Conservation (phyloP, 2,797 vertebrate genomes). For the Tragopan temminckii region DNA sequence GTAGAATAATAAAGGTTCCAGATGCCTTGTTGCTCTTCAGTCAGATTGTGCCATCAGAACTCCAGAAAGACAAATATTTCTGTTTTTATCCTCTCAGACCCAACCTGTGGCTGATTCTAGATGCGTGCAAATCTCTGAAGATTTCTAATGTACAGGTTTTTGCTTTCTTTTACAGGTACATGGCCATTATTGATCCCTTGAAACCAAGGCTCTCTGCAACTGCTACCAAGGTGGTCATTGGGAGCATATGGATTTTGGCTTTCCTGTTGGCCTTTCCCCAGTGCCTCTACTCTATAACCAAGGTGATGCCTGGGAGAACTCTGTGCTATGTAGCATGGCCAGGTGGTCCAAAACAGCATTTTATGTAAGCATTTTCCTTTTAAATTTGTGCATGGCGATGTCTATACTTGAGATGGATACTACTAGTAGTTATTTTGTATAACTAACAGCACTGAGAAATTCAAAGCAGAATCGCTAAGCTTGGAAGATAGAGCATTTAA, state of each 20-base stretch:
- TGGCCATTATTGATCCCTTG: conserved; percentile 97
- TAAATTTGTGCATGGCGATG: neutral
- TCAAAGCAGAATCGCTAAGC: neutral
- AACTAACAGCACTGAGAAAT: neutral
- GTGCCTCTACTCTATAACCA: conserved; percentile 93
- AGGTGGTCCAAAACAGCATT: conserved; percentile 85
- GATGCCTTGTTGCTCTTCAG: neutral
- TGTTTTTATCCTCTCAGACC: neutral
- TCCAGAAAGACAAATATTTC: neutral
- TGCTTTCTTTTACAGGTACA: conserved; percentile 86
- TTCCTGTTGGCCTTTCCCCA: conserved; percentile 94
- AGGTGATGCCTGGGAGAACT: conserved; percentile 86
- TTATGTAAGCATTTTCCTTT: conserved; percentile 88
- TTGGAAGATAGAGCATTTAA: neutral
- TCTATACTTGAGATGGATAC: neutral
- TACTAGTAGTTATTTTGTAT: neutral
- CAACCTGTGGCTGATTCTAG: neutral
- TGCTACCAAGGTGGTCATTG: conserved; percentile 92
- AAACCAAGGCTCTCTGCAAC: conserved; percentile 95
- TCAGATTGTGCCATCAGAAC: neutral
- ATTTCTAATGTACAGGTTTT: neutral
- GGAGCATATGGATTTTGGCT: conserved; percentile 95
- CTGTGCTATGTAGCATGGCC: conserved; percentile 96
- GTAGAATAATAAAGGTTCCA: neutral
- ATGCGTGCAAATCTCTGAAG: neutral